Evolutionary conservation across 2,113 vertebrate species (phyloP), one percentile per base, ranked within the genome.

Genomic region (Sus scrofa): DNA sequence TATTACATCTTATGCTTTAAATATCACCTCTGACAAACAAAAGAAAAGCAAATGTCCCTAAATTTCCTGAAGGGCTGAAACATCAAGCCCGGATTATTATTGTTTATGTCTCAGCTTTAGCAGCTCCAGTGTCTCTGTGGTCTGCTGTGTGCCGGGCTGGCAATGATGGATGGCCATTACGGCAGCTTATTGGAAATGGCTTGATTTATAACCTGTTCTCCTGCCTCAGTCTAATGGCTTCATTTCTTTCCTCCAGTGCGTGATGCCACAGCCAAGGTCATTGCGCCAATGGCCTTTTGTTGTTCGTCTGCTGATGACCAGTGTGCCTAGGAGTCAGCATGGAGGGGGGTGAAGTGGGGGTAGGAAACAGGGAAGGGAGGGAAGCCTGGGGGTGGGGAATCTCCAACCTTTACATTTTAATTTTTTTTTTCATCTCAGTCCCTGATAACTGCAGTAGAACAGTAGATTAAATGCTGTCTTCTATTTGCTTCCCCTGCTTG

Each of bases 181-280:
- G 98, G 99, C 99, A 99, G 99, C 99, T 99, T 99, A 99, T 99
- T 99, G 99, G 99, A 99, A 99, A 99, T 99, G 99, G 99, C 99
- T 99, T 99, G 99, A 99, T 99, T 99, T 99, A 99, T 99, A 99
- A 99, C 98, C 99, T 98, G 98, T 98, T 99, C 99, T 99, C 98
- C 99, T 98, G 99, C 99, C 99, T 99, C 99, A 99, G 99, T 99
- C 99, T 99, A 99, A 99, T 99, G 99, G 99, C 99, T 99, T 99
- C 99, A 99, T 99, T 99, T 99, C 99, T 99, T 99, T 99, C 99
- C 99, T 99, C 99, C 98, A 99, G 99, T 99, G 99, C 99, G 99
- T 99, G 99, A 99, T 99, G 99, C 99, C 99, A 99, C 99, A 99
- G 99, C 99, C 99, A 99, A 99, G 99, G 99, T 99, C 99, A 99